Percentiles rank a stretch among this genome's conserved stretches.
These are phyloP conservation scores for Botia kubotai DNA, from an alignment of 2,797 vertebrate genomes.

Conservation along the genomic window DNA sequence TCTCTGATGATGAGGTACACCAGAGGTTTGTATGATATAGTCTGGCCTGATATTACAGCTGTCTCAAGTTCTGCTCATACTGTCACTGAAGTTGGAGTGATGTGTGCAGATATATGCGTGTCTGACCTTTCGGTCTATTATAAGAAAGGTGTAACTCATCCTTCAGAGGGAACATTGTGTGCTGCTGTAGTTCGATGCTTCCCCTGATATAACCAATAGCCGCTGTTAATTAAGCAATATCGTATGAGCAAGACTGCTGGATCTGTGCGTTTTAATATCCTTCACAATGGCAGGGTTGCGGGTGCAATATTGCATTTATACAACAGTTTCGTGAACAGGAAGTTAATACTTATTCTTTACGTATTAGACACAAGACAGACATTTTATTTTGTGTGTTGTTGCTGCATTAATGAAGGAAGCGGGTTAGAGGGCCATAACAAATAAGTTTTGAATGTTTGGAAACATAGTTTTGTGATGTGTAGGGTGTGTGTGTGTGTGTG, in stretches of 20 bases:
- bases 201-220: background rate
- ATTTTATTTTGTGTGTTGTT: no score
- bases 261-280: background rate
- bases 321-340: no score
- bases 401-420: no score
- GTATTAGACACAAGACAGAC: no score
- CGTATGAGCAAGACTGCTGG: background rate
- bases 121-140: constrained; percentile 26
- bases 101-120: background rate
- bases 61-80: background rate
- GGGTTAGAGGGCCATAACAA: no score
- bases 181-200: background rate
- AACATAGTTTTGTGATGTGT: constrained; percentile 2
- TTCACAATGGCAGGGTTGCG: no score
- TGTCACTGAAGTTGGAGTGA: constrained; percentile 13
- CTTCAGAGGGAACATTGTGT: constrained; percentile 11
- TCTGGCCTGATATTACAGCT: background rate
- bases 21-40: constrained; percentile 20
- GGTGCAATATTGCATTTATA: no score
- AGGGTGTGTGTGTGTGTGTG: background rate
- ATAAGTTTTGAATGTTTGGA: background rate
- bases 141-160: constrained; percentile 7
- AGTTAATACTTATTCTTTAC: no score
- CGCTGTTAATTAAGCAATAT: background rate
- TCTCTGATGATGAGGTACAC: constrained; percentile 13